Evolutionary conservation across 1,140 invertebrate genomes (phyloP).

Genomic region (Sarcophaga bullata): DNA sequence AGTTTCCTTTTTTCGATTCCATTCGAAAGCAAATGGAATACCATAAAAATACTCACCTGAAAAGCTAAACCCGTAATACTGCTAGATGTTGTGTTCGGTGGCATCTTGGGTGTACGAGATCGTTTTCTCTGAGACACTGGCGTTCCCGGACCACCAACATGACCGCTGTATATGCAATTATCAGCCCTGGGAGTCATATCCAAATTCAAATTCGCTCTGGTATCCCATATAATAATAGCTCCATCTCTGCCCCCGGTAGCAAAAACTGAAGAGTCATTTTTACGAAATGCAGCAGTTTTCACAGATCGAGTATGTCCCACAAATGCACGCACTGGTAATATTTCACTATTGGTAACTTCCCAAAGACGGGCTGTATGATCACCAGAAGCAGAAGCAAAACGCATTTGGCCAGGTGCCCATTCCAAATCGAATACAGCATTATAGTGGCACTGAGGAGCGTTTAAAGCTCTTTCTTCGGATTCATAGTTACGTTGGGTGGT

Average conservation of each 20-base stretch:
- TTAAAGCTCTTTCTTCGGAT: constrained; percentile 63
- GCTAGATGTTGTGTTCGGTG: constrained; percentile 61
- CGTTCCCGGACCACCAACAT: constrained; percentile 68
- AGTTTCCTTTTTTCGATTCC: too few relatives aligned
- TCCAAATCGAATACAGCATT: constrained; percentile 91
- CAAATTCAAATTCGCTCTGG: constrained; percentile 68
- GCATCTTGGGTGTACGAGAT: constrained; percentile 61
- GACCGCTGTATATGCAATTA: constrained; percentile 73
- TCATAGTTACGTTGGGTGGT: constrained; percentile 56
- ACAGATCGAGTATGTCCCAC: constrained; percentile 81
- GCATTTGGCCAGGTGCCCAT: constrained; percentile 81
- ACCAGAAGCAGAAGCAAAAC: constrained; percentile 84
- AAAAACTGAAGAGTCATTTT: constrained; percentile 78
- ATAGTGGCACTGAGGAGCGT: constrained; percentile 75
- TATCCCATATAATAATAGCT: constrained; percentile 86
- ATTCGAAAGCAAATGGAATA: too few relatives aligned
- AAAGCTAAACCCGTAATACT: constrained; percentile 85
- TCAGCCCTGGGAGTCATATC: constrained; percentile 69
- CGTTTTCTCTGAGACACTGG: constrained; percentile 66
- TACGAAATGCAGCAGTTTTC: constrained; percentile 79
- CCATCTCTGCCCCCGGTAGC: constrained; percentile 87
- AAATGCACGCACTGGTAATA: constrained; percentile 71
- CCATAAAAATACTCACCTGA: constrained; percentile 49
- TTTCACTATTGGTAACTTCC: constrained; percentile 73
- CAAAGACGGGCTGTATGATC: constrained; percentile 83